Base-by-base conservation (phyloP, 2,797 vertebrate species). In the Melanogrammus aeglefinus region DNA sequence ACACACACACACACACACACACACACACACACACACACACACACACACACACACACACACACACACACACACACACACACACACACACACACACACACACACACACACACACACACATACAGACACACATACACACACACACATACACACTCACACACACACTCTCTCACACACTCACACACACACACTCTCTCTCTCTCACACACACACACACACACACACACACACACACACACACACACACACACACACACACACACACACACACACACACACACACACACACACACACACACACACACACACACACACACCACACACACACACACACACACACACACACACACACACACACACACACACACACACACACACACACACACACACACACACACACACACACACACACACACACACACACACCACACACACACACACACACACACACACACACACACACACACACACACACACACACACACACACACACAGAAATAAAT, bases 301-400 rank as follows among this genome's bases (percentile, higher is more conserved):
- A 24, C 21, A 63, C 57, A 24, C 57, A 24, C 51, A 83, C 31
- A 2, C 76, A 83, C 76, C n/a, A 77, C 63, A 72, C 82, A 83
- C 83, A 41, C 47, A 12, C 1, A 70, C 44, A 73, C 73, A 78
- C 82, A 76, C 79, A 74, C 63, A 78, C 77, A 75, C 81, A 78
- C 29, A 75, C 84, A 80, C 76, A 79, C 83, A 77, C 77, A 79
- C 75, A 75, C 87, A 78, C 87, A 84, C 76, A 73, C 70, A n/a
- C 3, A 75, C 18, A 57, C 47, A 75, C 6, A 63, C n/a, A n/a
- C 51, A n/a, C 51, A n/a, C 51, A 57, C 51, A 5, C 51, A 21
- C 51, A 21, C 51, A 57, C 51, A n/a, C 51, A 63, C 51, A n/a
- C 51, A 63, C 18, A 6, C 18, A n/a, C 51, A n/a, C 51, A 18